Evolutionary conservation across 2,888 invertebrate genomes (phyloP).

Genomic region (Tolmerus cingulatus): DNA sequence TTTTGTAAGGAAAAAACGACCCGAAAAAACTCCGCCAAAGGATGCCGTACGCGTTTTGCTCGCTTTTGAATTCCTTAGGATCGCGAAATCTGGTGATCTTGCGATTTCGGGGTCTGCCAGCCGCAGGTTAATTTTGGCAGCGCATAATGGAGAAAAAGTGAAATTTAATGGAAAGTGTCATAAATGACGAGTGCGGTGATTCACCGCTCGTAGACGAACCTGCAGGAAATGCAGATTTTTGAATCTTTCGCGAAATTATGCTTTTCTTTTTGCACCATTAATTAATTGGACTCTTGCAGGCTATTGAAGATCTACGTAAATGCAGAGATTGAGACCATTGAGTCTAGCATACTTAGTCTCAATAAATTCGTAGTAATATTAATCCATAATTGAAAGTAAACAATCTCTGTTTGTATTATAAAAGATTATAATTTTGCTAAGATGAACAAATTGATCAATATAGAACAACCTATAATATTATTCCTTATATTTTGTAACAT

Average conservation of each 20-base stretch:
- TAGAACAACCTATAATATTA: no score
- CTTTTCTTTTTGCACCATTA: not conserved
- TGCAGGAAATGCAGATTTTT: constrained; percentile 19
- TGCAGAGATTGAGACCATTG: no score
- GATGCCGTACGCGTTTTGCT: constrained; percentile 5
- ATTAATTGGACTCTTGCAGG: not conserved
- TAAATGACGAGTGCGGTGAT: constrained; percentile 6
- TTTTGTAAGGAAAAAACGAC: not conserved
- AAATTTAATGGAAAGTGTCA: constrained; percentile 42
- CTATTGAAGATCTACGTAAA: not conserved
- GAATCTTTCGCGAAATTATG: not conserved
- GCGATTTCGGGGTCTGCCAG: not conserved
- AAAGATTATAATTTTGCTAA: no score
- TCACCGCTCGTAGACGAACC: not conserved
- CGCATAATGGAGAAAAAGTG: constrained; percentile 18
- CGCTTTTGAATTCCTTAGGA: constrained; percentile 7
- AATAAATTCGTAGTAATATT: no score
- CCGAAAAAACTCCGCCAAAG: not conserved
- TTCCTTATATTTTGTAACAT: no score
- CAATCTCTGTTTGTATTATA: no score
- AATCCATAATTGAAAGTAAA: no score
- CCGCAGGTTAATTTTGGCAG: constrained; percentile 8
- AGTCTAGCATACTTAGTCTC: no score
- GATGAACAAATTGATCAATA: no score
- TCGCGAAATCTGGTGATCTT: not conserved